These are phyloP conservation scores for Tillus elongatus DNA, from an alignment of 2,888 invertebrate genomes.

Conservation along the genomic window DNA sequence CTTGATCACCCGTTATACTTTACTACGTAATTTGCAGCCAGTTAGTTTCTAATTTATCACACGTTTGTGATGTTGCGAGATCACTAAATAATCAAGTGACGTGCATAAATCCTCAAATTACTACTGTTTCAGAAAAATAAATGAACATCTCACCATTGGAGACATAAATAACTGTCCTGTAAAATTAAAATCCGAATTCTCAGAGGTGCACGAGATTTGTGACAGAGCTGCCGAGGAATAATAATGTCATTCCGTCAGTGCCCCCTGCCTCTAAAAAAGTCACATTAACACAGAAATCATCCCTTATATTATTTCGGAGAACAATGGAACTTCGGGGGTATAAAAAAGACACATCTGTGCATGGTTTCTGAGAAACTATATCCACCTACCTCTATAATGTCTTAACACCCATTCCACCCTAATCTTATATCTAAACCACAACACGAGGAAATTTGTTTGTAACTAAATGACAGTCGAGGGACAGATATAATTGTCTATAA, in stretches of 20 bases:
- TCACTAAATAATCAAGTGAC: slow-evolving; percentile 18
- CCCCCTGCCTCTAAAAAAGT: neutral
- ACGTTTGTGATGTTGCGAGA: no score
- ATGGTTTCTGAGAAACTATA: slow-evolving; percentile 23
- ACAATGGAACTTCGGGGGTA: neutral
- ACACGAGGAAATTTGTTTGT: slow-evolving; percentile 25
- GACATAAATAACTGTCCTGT: slow-evolving; percentile 20
- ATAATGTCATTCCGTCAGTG: slow-evolving; percentile 6
- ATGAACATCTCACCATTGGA: slow-evolving; percentile 14
- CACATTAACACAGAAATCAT: slow-evolving; percentile 10
- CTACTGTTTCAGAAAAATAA: slow-evolving; percentile 24
- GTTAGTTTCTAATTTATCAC: no score
- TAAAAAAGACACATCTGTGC: slow-evolving; percentile 17
- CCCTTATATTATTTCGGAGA: slow-evolving; percentile 6
- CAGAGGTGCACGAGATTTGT: slow-evolving; percentile 7
- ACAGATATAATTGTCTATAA: slow-evolving; percentile 22
- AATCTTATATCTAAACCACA: slow-evolving; percentile 24
- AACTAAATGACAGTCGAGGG: slow-evolving; percentile 21
- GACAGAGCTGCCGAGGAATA: slow-evolving; percentile 7
- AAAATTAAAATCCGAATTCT: slow-evolving; percentile 12
- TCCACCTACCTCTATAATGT: slow-evolving; percentile 21
- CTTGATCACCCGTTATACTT: no score
- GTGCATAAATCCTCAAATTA: slow-evolving; percentile 21
- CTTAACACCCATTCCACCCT: no score
- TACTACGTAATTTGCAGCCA: no score